Evolutionary conservation across 2,797 vertebrate genomes (phyloP), one percentile per base, ranked within the genome.

Genomic region (Vultur gryphus): DNA sequence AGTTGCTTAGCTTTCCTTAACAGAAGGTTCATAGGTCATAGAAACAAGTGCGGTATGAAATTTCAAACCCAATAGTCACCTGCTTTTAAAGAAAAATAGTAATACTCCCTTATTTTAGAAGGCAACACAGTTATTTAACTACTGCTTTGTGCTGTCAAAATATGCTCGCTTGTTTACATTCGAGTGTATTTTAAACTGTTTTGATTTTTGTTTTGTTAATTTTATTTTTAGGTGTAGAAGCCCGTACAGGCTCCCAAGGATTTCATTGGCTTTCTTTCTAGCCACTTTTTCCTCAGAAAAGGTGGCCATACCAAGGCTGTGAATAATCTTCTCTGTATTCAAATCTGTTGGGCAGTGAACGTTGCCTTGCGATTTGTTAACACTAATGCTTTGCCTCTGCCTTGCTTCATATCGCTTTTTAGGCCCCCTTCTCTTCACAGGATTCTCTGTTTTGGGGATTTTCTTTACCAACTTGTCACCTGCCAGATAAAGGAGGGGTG

Each of bases 11-110:
- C 58, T 92, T 89, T 94, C 78, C 71, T 65, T 92, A 91, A 59
- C 55, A 83, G 75, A 75, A 66, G 21, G 61, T 90, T 94, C 87
- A 48, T 4, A 84, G 85, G 82, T 95, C 79, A 35, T 46, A 86
- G 76, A 91, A 93, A 85, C 87, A 91, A 95, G 85, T 79, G 72
- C 1, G 3, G 39, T 94, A 86, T 96, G 87, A 94, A 84, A 95
- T 92, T 87, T 93, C 83, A 88, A 88, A 69, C 66, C 51, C 16
- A 65, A 3, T 41, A 85, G 85, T 70, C 79, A 93, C 82, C 79
- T 88, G 79, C 80, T 94, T 94, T 86, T 86, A 58, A 84, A 76
- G 79, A 87, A 90, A 94, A 91, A 64, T 20, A 41, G 26, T 39
- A 11, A 4, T 75, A 81, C 26, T 49, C 54, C 44, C 28, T 75